Base-by-base conservation (phyloP, 30 jellyfish, hydroid and myxozoan genomes). In the Hydractinia symbiolongicarpus region DNA sequence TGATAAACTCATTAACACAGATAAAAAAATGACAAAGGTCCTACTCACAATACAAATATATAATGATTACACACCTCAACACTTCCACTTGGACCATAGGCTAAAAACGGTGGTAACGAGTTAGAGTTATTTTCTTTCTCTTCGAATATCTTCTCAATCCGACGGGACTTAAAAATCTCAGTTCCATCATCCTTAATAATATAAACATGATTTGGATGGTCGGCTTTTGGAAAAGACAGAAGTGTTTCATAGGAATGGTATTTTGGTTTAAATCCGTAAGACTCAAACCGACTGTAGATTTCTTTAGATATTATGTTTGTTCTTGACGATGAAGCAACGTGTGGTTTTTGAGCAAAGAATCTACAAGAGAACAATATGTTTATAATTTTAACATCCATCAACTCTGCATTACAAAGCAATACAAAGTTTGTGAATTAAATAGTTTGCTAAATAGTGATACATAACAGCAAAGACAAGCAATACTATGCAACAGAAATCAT, bases 301-400 rank as follows among this genome's bases (percentile, higher is more conserved):
- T 89, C 96, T 50, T 68, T 79, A 5, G 94, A 92, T n/a, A 89
- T 82, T 57, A 83, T 95, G 30, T 83, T 79, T 60, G 85, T 89
- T 56, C 96, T 66, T n/a, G 82, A 73, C 14, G 95, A 84, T 21
- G 87, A 92, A 14, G 96, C 96, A 4, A 78, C 85, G 77, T 89
- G 96, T 9, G 95, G 95, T 50, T 73, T 69, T 68, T 64, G 61
- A 8, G 96, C 82, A 64, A 89, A 80, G 68, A 82, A 89, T 82
- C 96, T 89, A 67, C 66, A 54, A 77, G 9, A 67, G 54, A 78
- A 1, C 19, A 11, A 58, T 11, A 11, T 11, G 17, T 11, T 16
- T 16, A 58, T 58, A 30, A 30, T 30, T 30, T 0, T 30, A 30
- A 30, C 44, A 30, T 30, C 44, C 2, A 30, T 30, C 44, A 30